Evolutionary conservation across 1,140 invertebrate species (phyloP).

Genomic region (Mya arenaria): DNA sequence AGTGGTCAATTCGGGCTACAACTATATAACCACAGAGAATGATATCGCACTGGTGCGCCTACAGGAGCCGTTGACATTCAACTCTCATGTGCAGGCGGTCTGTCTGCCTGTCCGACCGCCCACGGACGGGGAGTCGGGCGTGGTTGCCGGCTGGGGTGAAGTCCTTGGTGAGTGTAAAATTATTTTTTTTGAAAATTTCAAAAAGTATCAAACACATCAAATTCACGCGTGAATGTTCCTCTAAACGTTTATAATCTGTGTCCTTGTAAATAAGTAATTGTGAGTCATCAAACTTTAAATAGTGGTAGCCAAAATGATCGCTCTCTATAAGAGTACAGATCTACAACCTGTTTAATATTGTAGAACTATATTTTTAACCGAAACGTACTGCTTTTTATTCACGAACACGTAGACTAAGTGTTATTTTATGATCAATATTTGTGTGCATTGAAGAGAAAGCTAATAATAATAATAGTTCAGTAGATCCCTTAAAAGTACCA

Average conservation of each 20-base stretch:
- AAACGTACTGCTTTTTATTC: too few species aligned
- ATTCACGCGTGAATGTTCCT: not conserved
- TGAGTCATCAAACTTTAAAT: too few species aligned
- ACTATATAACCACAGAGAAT: conserved; percentile 36
- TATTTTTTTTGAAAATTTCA: too few species aligned
- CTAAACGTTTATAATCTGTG: not conserved
- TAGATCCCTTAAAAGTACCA: too few species aligned
- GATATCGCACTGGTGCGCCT: conserved; percentile 59
- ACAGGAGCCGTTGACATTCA: conserved; percentile 27
- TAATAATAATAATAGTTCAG: too few species aligned
- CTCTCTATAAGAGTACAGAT: too few species aligned
- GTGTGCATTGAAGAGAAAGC: too few species aligned
- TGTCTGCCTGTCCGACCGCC: conserved; percentile 23
- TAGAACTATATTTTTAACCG: too few species aligned
- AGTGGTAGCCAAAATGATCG: too few species aligned
- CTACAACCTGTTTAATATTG: too few species aligned
- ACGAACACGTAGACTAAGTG: too few species aligned
- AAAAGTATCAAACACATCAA: not conserved
- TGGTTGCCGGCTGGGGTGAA: conserved; percentile 51
- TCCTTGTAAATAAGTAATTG: not conserved
- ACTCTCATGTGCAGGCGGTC: conserved; percentile 14
- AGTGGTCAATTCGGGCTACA: conserved; percentile 43
- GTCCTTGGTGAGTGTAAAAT: conserved; percentile 20
- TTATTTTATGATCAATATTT: too few species aligned
- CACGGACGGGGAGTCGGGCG: conserved; percentile 5